Base-by-base conservation (phyloP, 2,113 vertebrate genomes). In the Hemichromis elongatus region DNA sequence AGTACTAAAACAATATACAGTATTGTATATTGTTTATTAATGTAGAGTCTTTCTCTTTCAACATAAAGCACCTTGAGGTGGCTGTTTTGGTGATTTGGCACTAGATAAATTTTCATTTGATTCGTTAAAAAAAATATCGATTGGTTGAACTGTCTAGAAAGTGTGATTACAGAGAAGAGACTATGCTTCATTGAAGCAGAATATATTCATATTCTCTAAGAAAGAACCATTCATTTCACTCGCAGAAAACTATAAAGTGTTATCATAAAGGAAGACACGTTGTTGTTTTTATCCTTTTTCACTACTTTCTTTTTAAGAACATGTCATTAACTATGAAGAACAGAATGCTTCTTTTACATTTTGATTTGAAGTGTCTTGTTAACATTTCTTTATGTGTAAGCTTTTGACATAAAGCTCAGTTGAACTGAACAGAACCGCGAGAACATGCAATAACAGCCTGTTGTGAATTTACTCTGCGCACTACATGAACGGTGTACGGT, bases 81-180 rank as follows among this genome's bases (percentile, higher is more conserved):
- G 33, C 61, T 66, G 61, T 37, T 66, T 33, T 21, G 61, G 37
- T 40, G 19, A 66, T 66, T 21, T 66, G 61, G 33, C 12, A 9
- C 18, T 63, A 63, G 30, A n/a, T 0, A 63, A 63, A 35, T 70
- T 70, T 47, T 45, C 40, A 70, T 45, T 70, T 70, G 37, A 70
- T 10, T 70, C 1, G 2, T 47, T 70, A 10, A 19, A 30, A 50
- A 2, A 12, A 50, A 47, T 0, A 47, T 55, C 0, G 9, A 55
- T 6, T 12, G 11, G 13, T 54, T 21, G 52, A 54, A 21, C 9
- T 54, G 52, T 54, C 52, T 21, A 11, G n/a, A 54, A 54, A 54
- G 52, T 28, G 24, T 0, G 3, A 45, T 26, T 45, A 26, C 8
- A 70, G 16, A 24, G 3, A 10, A 70, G 3, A n/a, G 19, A 52